A percentile compares a stretch with the other conserved stretches of the same genome.
These are phyloP conservation scores for Onychorhynchus coronatus DNA, from an alignment of 2,113 vertebrate genomes.

Conservation along the genomic window DNA sequence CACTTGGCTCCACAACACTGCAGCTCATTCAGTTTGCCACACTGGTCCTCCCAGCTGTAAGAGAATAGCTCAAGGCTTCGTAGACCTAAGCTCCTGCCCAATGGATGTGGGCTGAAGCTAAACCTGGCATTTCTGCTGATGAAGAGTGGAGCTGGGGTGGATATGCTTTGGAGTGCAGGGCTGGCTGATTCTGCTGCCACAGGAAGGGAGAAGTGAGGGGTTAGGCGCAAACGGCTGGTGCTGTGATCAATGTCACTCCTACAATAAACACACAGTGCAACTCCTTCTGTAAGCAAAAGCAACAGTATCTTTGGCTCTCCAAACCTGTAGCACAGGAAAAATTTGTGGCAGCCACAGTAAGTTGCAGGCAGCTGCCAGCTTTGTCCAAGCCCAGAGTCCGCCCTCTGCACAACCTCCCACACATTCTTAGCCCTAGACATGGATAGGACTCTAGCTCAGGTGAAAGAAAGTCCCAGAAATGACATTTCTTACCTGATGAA, in stretches of 20 bases:
- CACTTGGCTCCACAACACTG: neutral
- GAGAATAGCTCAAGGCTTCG: neutral
- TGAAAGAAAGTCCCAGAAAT: neutral
- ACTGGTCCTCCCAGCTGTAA: neutral
- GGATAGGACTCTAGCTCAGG: neutral
- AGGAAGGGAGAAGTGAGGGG: rapidly evolving
- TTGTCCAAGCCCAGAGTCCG: neutral
- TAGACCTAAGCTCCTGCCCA: neutral
- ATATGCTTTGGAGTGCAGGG: neutral
- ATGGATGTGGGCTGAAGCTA: neutral
- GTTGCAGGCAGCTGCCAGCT: neutral
- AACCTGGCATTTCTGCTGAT: neutral
- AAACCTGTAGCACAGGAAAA: neutral
- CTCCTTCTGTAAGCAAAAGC: neutral
- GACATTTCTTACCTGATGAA: neutral
- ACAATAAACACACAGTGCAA: neutral
- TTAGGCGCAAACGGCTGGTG: neutral
- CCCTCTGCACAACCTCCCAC: neutral
- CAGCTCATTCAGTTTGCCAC: neutral
- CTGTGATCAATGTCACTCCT: neutral
- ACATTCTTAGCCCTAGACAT: rapidly evolving
- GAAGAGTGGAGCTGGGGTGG: neutral
- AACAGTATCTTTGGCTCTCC: neutral
- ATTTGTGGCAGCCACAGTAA: neutral
- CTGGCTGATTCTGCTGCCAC: neutral